Conservation (phyloP, 2,888 invertebrate species). For the Stenurella melanura region DNA sequence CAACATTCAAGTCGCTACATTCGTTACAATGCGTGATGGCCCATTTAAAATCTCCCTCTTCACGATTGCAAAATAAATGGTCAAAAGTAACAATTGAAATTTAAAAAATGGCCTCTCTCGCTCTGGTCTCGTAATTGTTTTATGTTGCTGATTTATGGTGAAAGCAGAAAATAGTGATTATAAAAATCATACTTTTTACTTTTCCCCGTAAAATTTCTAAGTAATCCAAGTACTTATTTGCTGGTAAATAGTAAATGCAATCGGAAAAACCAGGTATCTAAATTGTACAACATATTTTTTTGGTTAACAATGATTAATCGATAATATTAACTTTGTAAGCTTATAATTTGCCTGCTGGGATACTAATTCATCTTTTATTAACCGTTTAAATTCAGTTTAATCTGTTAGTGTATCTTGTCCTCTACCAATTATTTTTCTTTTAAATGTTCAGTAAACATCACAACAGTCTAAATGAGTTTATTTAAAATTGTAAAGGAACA, state of each 20-base stretch:
- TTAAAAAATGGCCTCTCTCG: too few species aligned
- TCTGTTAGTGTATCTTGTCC: background rate
- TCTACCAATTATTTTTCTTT: background rate
- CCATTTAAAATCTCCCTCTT: too few species aligned
- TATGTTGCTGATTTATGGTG: background rate
- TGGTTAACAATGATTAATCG: constrained; percentile 20
- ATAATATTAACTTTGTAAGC: constrained; percentile 9
- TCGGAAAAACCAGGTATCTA: constrained; percentile 12
- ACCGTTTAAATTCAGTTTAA: background rate
- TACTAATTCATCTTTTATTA: background rate
- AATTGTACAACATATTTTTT: constrained; percentile 16
- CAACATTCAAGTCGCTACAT: too few species aligned
- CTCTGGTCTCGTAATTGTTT: too few species aligned
- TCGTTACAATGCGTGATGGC: too few species aligned
- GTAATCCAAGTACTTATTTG: background rate
- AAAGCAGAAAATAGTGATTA: constrained; percentile 9
- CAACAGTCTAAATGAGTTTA: background rate
- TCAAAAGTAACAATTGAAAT: too few species aligned
- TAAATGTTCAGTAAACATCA: background rate
- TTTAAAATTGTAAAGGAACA: too few species aligned
- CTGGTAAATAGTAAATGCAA: constrained; percentile 11
- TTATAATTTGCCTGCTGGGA: background rate
- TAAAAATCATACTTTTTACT: background rate
- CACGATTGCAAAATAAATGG: too few species aligned
- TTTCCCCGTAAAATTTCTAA: constrained; percentile 17